Percentiles rank a stretch among this genome's conserved stretches.
Conservation (phyloP, 1,140 invertebrate species). For the Andricus grossulariae region DNA sequence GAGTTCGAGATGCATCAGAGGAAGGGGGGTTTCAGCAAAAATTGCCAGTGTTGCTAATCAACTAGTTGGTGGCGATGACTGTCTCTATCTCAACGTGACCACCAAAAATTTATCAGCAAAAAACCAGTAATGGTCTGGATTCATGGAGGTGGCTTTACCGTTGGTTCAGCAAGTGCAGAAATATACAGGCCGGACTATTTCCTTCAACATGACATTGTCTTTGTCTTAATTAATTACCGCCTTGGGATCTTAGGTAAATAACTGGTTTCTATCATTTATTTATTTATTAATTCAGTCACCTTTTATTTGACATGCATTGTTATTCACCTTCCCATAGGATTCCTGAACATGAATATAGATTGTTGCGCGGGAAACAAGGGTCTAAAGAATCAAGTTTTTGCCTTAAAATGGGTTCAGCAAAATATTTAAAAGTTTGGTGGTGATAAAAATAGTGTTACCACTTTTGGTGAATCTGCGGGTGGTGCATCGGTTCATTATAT, state of each 20-base stretch:
- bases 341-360: slow-evolving; percentile 56
- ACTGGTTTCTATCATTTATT: not conserved
- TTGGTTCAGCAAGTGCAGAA: slow-evolving; percentile 71
- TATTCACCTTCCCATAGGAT: slow-evolving; percentile 45
- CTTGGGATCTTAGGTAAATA: slow-evolving; percentile 77
- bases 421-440: slow-evolving; percentile 60
- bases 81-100: slow-evolving; percentile 88
- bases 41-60: slow-evolving; percentile 41
- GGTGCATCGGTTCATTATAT: slow-evolving; percentile 48
- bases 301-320: not conserved
- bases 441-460: slow-evolving; percentile 55
- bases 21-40: slow-evolving; percentile 48
- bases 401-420: slow-evolving; percentile 57
- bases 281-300: slow-evolving; percentile 1
- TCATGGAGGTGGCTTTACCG: slow-evolving; percentile 81
- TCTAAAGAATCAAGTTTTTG: slow-evolving; percentile 55
- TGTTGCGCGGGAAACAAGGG: slow-evolving; percentile 57
- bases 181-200: slow-evolving; percentile 76
- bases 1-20: slow-evolving; percentile 50
- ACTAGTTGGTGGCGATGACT: slow-evolving; percentile 81
- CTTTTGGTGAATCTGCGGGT: slow-evolving; percentile 56
- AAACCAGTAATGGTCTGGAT: slow-evolving; percentile 84
- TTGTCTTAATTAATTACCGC: slow-evolving; percentile 80
- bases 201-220: slow-evolving; percentile 75
- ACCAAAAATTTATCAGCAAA: slow-evolving; percentile 78